Conservation (phyloP, 2,888 invertebrate species). For the Dynastes tityus region DNA sequence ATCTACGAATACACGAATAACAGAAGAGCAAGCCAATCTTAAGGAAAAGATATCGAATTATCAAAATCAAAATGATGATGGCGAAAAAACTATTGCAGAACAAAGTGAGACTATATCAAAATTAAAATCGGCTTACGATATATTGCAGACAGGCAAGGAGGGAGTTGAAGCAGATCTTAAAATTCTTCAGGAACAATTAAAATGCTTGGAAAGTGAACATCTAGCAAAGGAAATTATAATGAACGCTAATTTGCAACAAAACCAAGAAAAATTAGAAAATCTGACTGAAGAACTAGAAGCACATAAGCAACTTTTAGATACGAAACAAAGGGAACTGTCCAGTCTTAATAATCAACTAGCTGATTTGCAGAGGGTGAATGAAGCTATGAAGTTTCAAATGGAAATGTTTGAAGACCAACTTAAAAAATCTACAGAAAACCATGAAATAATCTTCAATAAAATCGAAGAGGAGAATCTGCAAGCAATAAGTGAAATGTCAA, state of each 20-base stretch:
- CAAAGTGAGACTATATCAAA: constrained; percentile 53
- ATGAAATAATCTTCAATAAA: constrained; percentile 35
- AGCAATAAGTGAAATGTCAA: constrained; percentile 47
- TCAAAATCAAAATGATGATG: constrained; percentile 17
- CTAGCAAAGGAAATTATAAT: constrained; percentile 52
- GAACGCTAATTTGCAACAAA: constrained; percentile 19
- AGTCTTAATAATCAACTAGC: constrained; percentile 36
- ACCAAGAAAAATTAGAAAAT: constrained; percentile 41
- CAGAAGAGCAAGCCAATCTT: constrained; percentile 46
- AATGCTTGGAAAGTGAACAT: constrained; percentile 54
- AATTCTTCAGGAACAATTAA: constrained; percentile 32
- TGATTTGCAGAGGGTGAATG: constrained; percentile 49
- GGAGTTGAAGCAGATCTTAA: constrained; percentile 51
- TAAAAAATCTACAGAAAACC: constrained; percentile 32
- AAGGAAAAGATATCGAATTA: constrained; percentile 42
- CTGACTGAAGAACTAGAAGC: constrained; percentile 27
- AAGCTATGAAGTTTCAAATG: constrained; percentile 28
- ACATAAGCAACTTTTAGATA: constrained; percentile 23
- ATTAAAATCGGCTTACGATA: constrained; percentile 56
- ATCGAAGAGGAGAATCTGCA: constrained; percentile 48
- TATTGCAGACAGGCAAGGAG: constrained; percentile 58
- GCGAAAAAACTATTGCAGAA: constrained; percentile 26
- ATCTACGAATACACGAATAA: constrained; percentile 22
- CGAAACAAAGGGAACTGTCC: constrained; percentile 45
- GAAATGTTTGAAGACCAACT: constrained; percentile 44